phyloP scores from a whole-genome alignment of 1,140 invertebrate genomes.

The Tetraneura akinire region DNA sequence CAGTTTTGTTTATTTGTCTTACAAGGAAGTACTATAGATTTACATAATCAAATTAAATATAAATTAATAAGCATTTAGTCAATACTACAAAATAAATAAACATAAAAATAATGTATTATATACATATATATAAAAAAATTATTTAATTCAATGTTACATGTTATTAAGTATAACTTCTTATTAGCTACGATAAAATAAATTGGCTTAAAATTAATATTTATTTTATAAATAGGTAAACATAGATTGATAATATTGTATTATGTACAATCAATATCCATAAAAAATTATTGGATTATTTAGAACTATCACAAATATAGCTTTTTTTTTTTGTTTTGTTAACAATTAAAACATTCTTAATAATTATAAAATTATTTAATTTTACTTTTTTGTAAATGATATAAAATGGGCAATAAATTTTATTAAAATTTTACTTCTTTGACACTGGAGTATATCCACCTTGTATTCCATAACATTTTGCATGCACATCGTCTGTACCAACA shows the following conservation, averaged over 20 bases:
- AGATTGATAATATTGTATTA: background rate
- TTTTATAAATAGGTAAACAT: background rate
- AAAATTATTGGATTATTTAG: constrained; percentile 5
- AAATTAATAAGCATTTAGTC: too few species aligned
- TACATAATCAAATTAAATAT: too few species aligned
- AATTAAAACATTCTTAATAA: background rate
- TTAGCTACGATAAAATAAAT: background rate
- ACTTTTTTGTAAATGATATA: background rate
- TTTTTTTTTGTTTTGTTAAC: background rate
- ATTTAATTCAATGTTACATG: too few species aligned
- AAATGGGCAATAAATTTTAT: background rate
- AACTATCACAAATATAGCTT: constrained; percentile 7
- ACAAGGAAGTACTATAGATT: too few species aligned
- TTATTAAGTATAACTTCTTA: background rate
- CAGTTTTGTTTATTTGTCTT: too few species aligned
- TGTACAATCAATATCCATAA: constrained; percentile 10
- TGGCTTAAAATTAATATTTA: background rate
- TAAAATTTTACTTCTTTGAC: constrained; percentile 9
- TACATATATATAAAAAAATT: too few species aligned
- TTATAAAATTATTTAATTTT: too few species aligned
- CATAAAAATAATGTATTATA: background rate
- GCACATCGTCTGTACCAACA: background rate
- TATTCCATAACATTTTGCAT: constrained; percentile 38
- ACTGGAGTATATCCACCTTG: constrained; percentile 24
- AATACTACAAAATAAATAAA: background rate